Conservation (phyloP, 2,113 vertebrate species). For the Pteropus alecto region DNA sequence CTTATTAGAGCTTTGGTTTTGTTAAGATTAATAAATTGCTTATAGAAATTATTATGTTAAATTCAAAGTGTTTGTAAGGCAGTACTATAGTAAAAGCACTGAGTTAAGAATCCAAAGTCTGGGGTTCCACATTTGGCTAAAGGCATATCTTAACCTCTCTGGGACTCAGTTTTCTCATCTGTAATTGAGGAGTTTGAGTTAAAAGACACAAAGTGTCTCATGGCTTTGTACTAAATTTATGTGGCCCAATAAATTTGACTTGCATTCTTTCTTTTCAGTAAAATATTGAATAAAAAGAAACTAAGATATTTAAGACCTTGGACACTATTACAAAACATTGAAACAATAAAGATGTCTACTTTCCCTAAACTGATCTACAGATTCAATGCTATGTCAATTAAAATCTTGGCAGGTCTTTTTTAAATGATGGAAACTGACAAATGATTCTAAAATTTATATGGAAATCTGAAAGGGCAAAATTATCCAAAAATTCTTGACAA, state of each 20-base stretch:
- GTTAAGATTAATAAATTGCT: background rate
- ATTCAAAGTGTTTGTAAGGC: background rate
- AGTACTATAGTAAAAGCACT: background rate
- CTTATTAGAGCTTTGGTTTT: background rate
- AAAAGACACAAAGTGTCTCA: background rate
- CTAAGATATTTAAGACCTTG: background rate
- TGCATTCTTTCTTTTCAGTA: background rate
- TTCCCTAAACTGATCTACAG: background rate
- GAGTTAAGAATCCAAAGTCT: background rate
- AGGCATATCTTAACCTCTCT: background rate
- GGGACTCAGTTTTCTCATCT: background rate
- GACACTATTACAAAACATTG: background rate
- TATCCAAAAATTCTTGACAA: background rate
- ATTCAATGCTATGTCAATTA: background rate
- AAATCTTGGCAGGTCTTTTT: background rate
- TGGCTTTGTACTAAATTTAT: background rate
- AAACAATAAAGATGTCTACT: background rate
- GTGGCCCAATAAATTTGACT: background rate
- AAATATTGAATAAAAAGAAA: background rate
- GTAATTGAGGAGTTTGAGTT: background rate
- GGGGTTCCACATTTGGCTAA: background rate
- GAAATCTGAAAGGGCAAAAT: background rate
- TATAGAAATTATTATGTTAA: background rate
- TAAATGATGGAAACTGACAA: background rate
- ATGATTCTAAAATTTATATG: background rate